phyloP scores from a whole-genome alignment of 2,797 vertebrate species.

The Pipistrellus pygmaeus region DNA sequence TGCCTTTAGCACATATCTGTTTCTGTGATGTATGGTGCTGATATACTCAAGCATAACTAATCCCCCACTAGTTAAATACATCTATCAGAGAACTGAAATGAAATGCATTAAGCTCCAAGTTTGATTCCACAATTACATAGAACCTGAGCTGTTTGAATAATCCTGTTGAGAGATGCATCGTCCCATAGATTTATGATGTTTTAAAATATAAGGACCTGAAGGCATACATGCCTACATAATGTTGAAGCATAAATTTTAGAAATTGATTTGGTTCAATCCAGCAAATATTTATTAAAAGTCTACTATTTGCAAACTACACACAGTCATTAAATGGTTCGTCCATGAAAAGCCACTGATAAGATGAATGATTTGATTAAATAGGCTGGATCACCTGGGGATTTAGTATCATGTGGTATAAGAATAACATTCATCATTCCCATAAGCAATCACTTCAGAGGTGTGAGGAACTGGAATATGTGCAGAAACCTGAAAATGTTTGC shows the following conservation, averaged over 20 bases:
- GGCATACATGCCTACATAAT: not conserved
- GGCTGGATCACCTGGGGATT: not conserved
- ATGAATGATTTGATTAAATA: slow-evolving; percentile 55
- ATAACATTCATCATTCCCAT: not conserved
- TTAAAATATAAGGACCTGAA: not conserved
- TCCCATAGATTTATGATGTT: slow-evolving; percentile 9
- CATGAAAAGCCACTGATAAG: slow-evolving; percentile 9
- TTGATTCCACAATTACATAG: slow-evolving; percentile 5
- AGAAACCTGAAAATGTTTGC: not conserved
- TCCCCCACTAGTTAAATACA: slow-evolving; percentile 22
- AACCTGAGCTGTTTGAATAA: not conserved
- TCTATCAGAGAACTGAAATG: not conserved
- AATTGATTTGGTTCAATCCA: slow-evolving; percentile 25
- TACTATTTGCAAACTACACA: slow-evolving; percentile 50
- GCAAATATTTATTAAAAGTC: slow-evolving; percentile 65
- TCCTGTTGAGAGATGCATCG: not conserved
- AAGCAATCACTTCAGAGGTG: not conserved
- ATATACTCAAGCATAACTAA: not conserved
- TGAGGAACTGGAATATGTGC: not conserved
- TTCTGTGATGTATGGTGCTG: not conserved
- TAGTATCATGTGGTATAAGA: not conserved
- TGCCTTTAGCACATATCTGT: not conserved
- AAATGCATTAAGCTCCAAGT: not conserved
- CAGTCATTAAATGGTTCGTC: slow-evolving; percentile 1
- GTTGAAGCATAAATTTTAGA: slow-evolving; percentile 2